phyloP scores from a whole-genome alignment of 2,888 invertebrate species.

The Eubasilissa splendida region DNA sequence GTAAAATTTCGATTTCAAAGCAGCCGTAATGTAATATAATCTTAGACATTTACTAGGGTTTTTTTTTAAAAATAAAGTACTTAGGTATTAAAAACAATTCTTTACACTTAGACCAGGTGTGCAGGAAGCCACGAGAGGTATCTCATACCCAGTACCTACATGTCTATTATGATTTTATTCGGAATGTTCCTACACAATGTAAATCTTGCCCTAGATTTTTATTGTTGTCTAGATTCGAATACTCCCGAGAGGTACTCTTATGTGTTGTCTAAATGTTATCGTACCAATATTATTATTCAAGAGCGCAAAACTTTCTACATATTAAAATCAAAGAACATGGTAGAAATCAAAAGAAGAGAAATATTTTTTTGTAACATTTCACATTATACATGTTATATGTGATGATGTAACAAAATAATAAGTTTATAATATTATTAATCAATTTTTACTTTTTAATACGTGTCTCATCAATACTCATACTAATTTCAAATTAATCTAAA shows the following conservation, averaged over 20 bases:
- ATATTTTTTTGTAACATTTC: no score
- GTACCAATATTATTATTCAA: no score
- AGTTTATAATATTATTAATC: no score
- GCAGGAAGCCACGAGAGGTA: conserved; percentile 38
- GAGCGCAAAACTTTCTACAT: no score
- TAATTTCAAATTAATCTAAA: no score
- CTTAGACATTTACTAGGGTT: not conserved
- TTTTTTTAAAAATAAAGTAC: not conserved
- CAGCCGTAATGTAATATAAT: not conserved
- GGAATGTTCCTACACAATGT: not conserved
- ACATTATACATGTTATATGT: no score
- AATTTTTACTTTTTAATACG: no score
- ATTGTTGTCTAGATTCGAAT: not conserved
- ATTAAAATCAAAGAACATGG: no score
- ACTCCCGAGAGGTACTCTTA: not conserved
- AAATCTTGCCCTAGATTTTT: conserved; percentile 5
- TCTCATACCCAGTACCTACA: not conserved
- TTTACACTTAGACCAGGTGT: conserved; percentile 29
- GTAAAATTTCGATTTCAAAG: no score
- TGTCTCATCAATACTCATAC: no score
- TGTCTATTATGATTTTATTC: not conserved
- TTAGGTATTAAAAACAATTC: not conserved
- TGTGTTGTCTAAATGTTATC: not conserved
- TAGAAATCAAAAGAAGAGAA: no score
- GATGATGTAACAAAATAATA: no score